Evolutionary conservation across 2,888 invertebrate species (phyloP).

Genomic region (Sycophila texana): DNA sequence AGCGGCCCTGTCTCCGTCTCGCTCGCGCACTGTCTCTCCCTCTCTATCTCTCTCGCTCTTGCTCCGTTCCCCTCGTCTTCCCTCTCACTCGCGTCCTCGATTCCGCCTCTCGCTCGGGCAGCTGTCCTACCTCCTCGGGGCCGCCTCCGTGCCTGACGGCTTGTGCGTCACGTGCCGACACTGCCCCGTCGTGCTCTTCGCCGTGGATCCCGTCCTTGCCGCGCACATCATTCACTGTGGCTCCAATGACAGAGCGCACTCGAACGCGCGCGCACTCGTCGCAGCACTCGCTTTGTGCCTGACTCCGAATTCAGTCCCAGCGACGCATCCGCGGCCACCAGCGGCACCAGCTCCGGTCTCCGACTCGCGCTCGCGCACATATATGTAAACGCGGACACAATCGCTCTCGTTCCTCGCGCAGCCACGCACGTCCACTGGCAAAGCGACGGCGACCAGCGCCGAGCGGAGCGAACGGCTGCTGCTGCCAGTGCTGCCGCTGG

Average conservation of each 20-base stretch:
- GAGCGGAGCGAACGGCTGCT: background rate
- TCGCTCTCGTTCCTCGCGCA: constrained; percentile 9
- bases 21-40: background rate
- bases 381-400: too few species aligned
- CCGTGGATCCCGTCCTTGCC: constrained; percentile 13
- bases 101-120: background rate
- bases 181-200: constrained; percentile 7
- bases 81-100: constrained; percentile 30
- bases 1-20: constrained; percentile 18
- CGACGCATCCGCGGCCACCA: too few species aligned
- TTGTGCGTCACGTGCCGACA: background rate
- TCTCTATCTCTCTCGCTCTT: constrained; percentile 37
- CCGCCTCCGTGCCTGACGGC: background rate
- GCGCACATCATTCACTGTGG: background rate
- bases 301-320: too few species aligned
- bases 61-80: constrained; percentile 28
- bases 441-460: background rate
- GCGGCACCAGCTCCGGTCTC: too few species aligned
- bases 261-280: too few species aligned
- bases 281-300: too few species aligned
- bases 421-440: constrained; percentile 39
- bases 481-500: background rate
- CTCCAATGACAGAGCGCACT: too few species aligned
- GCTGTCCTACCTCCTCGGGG: constrained; percentile 25
- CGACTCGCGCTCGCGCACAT: too few species aligned